Evolutionary conservation across 2,797 vertebrate species (phyloP).

Genomic region (Hippoglossus hippoglossus): DNA sequence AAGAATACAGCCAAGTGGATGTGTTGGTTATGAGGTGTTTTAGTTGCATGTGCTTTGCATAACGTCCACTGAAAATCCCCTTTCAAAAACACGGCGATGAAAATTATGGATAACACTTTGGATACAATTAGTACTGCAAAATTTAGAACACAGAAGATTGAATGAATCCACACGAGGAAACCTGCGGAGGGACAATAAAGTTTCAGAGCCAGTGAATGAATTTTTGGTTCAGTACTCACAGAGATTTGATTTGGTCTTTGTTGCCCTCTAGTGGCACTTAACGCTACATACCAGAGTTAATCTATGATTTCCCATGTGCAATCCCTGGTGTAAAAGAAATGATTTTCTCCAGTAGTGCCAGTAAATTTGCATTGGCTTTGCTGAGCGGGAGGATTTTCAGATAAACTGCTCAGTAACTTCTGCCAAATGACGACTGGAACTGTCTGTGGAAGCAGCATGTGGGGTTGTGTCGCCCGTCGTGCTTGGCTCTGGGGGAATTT

Average conservation of each 20-base stretch:
- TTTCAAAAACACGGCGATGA: neutral
- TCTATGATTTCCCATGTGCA: neutral
- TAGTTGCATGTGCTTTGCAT: too few relatives aligned
- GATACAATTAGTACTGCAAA: too few relatives aligned
- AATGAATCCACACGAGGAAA: neutral
- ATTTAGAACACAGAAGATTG: neutral
- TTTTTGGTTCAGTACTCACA: neutral
- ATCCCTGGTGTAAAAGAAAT: neutral
- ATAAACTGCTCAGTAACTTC: constrained; percentile 11
- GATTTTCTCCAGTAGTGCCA: constrained; percentile 5
- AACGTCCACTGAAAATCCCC: neutral
- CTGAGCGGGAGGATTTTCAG: constrained; percentile 24
- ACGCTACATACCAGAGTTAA: neutral
- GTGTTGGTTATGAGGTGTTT: neutral
- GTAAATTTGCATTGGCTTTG: constrained; percentile 26
- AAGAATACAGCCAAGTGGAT: neutral
- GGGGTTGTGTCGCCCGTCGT: constrained; percentile 9
- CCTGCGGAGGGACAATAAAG: neutral
- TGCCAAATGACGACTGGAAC: constrained; percentile 33
- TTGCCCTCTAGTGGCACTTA: constrained; percentile 51
- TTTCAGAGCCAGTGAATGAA: neutral
- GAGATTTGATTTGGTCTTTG: constrained; percentile 9
- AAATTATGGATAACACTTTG: too few relatives aligned
- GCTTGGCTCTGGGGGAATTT: constrained; percentile 17
- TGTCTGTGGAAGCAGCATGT: constrained; percentile 23